These are phyloP conservation scores for Leptothorax acervorum DNA, from an alignment of 2,888 invertebrate species.

Conservation along the genomic window DNA sequence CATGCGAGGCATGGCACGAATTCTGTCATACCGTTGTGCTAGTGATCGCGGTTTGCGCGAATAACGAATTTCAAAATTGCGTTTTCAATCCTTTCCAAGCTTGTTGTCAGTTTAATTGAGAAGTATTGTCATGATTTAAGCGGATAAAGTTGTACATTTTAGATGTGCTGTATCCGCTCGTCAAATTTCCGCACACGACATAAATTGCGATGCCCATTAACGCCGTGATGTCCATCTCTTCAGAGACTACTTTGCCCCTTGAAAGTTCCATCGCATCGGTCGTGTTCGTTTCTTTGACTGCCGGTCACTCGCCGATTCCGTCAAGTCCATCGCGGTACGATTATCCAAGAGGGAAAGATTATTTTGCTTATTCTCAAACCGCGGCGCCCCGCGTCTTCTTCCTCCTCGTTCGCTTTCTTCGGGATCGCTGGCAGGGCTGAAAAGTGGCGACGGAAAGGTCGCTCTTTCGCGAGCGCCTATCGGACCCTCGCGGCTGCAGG, in stretches of 20 bases:
- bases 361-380: conserved; percentile 68
- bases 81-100: conserved; percentile 38
- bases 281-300: conserved; percentile 30
- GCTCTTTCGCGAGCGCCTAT: conserved; percentile 62
- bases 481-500: conserved; percentile 59
- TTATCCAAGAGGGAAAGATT: conserved; percentile 63
- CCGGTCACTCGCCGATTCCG: neutral
- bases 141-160: conserved; percentile 38
- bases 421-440: conserved; percentile 61
- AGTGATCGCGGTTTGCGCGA: conserved; percentile 47
- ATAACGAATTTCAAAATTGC: conserved; percentile 44
- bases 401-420: conserved; percentile 4
- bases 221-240: neutral
- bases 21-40: conserved; percentile 49
- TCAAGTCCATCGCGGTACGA: conserved; percentile 39
- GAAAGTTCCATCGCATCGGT: conserved; percentile 36
- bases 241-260: conserved; percentile 14
- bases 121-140: conserved; percentile 38
- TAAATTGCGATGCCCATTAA: conserved; percentile 8
- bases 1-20: conserved; percentile 55
- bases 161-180: neutral
- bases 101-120: conserved; percentile 39
- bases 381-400: conserved; percentile 14
- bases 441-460: conserved; percentile 60
- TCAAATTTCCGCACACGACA: conserved; percentile 9